Conservation (phyloP, 2,797 vertebrate species). For the Chanos chanos region DNA sequence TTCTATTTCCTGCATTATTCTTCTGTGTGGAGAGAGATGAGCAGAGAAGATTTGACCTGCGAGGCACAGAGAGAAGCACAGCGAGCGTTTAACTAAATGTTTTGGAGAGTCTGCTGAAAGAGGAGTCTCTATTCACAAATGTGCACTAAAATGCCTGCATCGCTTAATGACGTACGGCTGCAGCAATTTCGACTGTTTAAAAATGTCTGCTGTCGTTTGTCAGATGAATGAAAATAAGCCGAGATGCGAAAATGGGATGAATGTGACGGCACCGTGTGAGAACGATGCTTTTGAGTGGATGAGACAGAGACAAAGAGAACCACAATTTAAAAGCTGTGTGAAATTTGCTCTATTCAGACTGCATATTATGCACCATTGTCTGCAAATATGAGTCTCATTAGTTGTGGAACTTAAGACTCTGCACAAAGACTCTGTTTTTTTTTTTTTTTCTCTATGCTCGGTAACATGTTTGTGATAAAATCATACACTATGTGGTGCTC, state of each 20-base stretch:
- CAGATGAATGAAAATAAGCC: conserved; percentile 20
- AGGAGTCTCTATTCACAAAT: conserved; percentile 65
- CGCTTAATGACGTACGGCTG: conserved; percentile 24
- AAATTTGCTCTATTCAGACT: neutral
- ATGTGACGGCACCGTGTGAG: neutral
- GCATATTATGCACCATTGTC: neutral
- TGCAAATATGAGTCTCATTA: too few relatives aligned
- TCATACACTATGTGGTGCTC: conserved; percentile 30
- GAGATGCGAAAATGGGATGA: conserved; percentile 9
- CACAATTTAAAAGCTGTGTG: conserved; percentile 8
- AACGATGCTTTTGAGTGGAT: neutral
- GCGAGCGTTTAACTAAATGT: conserved; percentile 64
- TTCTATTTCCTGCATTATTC: conserved; percentile 64
- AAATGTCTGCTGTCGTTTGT: conserved; percentile 28
- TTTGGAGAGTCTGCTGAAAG: conserved; percentile 65
- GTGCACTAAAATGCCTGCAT: conserved; percentile 65
- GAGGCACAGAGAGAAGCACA: conserved; percentile 54
- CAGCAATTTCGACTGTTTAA: conserved; percentile 33
- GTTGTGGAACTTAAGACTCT: too few relatives aligned
- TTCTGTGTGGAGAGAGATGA: conserved; percentile 60
- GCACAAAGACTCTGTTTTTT: too few relatives aligned
- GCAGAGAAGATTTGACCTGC: conserved; percentile 70
- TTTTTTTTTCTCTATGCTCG: neutral
- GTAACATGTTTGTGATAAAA: neutral
- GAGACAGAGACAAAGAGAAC: conserved; percentile 7